Conservation (phyloP, 2,888 invertebrate genomes). For the Scrobipalpa atriplicella region DNA sequence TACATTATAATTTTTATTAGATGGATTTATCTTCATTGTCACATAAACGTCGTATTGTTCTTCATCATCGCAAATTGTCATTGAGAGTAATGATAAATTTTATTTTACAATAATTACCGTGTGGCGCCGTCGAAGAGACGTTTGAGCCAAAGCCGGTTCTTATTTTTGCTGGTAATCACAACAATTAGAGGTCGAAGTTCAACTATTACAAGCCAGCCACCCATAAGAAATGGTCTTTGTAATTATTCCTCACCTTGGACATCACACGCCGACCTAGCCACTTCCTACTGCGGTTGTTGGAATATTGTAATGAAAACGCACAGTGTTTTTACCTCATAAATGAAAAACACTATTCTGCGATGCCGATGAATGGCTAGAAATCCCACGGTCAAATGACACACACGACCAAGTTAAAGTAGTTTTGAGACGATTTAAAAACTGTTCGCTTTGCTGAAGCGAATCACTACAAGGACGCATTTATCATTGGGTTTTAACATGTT, state of each 20-base stretch:
- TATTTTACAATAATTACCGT: neutral
- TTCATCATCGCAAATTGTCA: neutral
- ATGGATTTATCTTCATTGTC: neutral
- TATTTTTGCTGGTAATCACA: neutral
- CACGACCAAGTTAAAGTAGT: constrained; percentile 7
- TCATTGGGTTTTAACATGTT: constrained; percentile 24
- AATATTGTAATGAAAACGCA: constrained; percentile 9
- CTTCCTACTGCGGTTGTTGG: constrained; percentile 24
- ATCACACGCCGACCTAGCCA: constrained; percentile 20
- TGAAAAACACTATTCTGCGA: neutral
- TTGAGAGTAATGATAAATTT: constrained; percentile 1
- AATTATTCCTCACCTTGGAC: constrained; percentile 29
- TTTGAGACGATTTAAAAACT: neutral
- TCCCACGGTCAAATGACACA: constrained; percentile 25
- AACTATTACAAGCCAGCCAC: constrained; percentile 11
- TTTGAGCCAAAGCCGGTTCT: constrained; percentile 7
- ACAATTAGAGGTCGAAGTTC: constrained; percentile 24
- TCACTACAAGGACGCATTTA: constrained; percentile 28
- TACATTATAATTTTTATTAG: constrained; percentile 10
- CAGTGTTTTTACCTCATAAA: constrained; percentile 1
- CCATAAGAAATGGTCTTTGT: constrained; percentile 24
- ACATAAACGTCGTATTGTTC: neutral
- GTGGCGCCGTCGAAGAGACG: neutral
- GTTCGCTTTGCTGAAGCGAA: constrained; percentile 22
- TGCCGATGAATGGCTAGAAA: constrained; percentile 5